A percentile compares a stretch with the other conserved stretches of the same genome.
Conservation (phyloP, 2,113 vertebrate genomes). For the Petrocephalus zakoni region DNA sequence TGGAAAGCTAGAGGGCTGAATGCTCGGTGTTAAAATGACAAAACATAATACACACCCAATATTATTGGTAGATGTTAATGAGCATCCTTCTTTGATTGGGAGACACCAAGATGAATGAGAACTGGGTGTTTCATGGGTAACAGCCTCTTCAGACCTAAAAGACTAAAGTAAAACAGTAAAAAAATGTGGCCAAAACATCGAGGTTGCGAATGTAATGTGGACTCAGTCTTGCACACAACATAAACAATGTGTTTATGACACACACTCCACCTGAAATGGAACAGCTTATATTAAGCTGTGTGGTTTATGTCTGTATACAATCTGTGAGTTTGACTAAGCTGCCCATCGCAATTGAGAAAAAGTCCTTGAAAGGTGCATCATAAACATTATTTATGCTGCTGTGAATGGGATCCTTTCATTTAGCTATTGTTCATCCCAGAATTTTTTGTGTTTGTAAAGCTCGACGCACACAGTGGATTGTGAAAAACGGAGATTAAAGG, state of each 20-base stretch:
- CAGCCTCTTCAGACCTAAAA: background rate
- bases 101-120: background rate
- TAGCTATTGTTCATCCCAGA: background rate
- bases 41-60: background rate
- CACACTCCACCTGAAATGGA: conserved; percentile 6
- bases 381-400: conserved; percentile 6
- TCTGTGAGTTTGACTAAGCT: background rate
- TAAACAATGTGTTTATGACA: background rate
- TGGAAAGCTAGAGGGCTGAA: background rate
- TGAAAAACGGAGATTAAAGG: conserved; percentile 6
- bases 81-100: background rate
- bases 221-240: background rate
- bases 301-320: background rate
- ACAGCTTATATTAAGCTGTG: conserved; percentile 26
- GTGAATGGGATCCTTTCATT: background rate
- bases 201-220: conserved; percentile 1
- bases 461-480: conserved; percentile 4
- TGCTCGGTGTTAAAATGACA: background rate
- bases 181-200: background rate
- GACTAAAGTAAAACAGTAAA: background rate
- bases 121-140: background rate
- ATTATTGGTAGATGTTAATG: background rate
- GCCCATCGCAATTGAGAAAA: background rate
- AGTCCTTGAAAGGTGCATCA: background rate
- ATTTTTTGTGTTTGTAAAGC: conserved; percentile 5